Evolutionary conservation across 2,888 invertebrate species (phyloP).

Genomic region (Phragmatobia fuliginosa): DNA sequence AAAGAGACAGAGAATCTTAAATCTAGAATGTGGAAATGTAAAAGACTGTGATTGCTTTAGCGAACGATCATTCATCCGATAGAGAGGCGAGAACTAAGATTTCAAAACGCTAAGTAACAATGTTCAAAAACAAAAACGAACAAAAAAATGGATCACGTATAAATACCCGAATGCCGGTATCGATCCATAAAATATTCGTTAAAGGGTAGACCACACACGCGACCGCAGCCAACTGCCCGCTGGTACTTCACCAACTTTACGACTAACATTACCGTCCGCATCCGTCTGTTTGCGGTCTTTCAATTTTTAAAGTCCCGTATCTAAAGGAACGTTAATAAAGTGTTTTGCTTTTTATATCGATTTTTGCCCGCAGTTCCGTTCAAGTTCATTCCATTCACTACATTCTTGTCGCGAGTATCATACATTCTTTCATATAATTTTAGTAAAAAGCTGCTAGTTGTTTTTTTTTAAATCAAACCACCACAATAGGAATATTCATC

Average conservation of each 20-base stretch:
- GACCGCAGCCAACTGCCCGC: slow-evolving; percentile 33
- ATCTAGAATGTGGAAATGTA: no score
- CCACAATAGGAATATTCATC: no score
- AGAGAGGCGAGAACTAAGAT: no score
- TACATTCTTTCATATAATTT: no score
- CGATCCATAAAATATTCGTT: slow-evolving; percentile 39
- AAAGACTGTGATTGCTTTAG: no score
- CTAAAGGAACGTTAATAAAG: slow-evolving; percentile 3
- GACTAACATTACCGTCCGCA: slow-evolving; percentile 53
- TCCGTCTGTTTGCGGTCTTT: slow-evolving; percentile 55
- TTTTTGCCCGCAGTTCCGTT: neutral
- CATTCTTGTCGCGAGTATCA: no score
- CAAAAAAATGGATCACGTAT: slow-evolving; percentile 40
- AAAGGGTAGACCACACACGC: slow-evolving; percentile 49
- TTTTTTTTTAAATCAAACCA: no score
- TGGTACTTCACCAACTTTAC: slow-evolving; percentile 49
- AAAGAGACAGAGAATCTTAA: no score
- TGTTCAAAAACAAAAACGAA: slow-evolving; percentile 25
- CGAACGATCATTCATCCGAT: no score
- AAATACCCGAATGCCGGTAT: slow-evolving; percentile 37
- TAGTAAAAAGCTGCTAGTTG: no score
- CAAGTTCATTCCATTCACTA: neutral
- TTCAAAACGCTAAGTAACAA: neutral
- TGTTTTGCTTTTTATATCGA: neutral
- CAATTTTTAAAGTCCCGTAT: slow-evolving; percentile 49